Evolutionary conservation across 2,113 vertebrate genomes (phyloP).

Genomic region (Laticauda colubrina): DNA sequence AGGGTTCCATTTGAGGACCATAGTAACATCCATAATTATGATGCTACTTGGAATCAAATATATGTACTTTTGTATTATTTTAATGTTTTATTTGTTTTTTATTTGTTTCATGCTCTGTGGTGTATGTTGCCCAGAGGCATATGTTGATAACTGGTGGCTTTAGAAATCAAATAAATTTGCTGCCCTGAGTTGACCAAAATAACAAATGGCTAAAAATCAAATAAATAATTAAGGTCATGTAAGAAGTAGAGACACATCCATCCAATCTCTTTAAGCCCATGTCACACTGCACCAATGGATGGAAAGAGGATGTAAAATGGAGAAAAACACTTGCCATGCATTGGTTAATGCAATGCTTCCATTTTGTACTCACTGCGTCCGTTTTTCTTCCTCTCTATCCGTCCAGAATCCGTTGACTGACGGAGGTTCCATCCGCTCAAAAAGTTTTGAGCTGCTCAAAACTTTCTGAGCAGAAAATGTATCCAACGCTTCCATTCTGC

Average conservation of each 20-base stretch:
- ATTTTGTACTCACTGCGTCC: too few relatives aligned
- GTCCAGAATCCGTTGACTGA: too few relatives aligned
- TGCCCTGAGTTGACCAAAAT: background rate
- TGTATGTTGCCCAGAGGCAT: background rate
- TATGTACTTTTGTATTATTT: background rate
- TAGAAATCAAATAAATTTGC: background rate
- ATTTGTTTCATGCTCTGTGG: background rate
- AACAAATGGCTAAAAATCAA: background rate
- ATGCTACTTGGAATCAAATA: background rate
- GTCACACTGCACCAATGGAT: too few relatives aligned
- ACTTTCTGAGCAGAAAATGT: too few relatives aligned
- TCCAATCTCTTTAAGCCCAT: background rate
- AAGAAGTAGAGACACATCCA: background rate
- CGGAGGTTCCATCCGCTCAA: too few relatives aligned
- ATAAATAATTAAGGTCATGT: background rate
- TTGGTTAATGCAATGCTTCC: too few relatives aligned
- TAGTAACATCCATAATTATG: background rate
- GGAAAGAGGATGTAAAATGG: too few relatives aligned
- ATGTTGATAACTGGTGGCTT: background rate
- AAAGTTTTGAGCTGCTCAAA: too few relatives aligned
- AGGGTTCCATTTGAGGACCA: background rate
- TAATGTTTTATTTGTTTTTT: background rate
- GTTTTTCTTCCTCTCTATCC: too few relatives aligned
- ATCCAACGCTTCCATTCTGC: too few relatives aligned
- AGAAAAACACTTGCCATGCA: too few relatives aligned